phyloP scores from a whole-genome alignment of 2,113 vertebrate species.

The Sorex fumeus region DNA sequence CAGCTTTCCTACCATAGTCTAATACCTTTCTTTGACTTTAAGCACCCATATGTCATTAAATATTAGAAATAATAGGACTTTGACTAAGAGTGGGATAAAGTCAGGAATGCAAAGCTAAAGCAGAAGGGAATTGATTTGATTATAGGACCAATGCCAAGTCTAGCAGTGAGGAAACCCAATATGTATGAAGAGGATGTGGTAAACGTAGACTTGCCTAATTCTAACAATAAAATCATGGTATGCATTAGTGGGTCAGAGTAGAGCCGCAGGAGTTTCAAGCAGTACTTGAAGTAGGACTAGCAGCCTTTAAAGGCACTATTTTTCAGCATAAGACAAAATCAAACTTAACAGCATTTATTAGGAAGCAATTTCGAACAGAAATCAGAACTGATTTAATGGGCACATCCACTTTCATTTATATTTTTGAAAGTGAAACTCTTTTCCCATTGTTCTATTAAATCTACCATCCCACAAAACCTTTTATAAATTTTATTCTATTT shows the following conservation, averaged over 20 bases:
- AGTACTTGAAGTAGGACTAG: neutral
- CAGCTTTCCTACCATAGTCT: conserved; percentile 13
- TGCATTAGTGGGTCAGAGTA: neutral
- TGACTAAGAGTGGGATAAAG: neutral
- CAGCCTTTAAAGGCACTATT: neutral
- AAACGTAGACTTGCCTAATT: neutral
- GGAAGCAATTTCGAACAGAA: neutral
- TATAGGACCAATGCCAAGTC: neutral
- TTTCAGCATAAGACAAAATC: conserved; percentile 28
- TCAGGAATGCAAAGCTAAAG: neutral
- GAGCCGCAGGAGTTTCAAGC: neutral
- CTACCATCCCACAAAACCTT: conserved; percentile 3
- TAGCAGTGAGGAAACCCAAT: neutral
- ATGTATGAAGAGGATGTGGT: neutral
- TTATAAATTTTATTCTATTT: neutral
- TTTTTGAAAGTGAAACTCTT: conserved; percentile 4
- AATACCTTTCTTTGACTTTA: neutral
- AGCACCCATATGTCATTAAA: neutral
- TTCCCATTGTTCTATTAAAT: neutral
- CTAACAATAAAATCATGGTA: neutral
- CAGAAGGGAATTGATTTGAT: neutral
- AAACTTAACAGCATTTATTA: neutral
- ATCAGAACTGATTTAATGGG: neutral
- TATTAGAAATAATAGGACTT: neutral
- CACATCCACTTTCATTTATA: neutral